Conservation (phyloP, 2,113 vertebrate species). For the Ursus arctos region DNA sequence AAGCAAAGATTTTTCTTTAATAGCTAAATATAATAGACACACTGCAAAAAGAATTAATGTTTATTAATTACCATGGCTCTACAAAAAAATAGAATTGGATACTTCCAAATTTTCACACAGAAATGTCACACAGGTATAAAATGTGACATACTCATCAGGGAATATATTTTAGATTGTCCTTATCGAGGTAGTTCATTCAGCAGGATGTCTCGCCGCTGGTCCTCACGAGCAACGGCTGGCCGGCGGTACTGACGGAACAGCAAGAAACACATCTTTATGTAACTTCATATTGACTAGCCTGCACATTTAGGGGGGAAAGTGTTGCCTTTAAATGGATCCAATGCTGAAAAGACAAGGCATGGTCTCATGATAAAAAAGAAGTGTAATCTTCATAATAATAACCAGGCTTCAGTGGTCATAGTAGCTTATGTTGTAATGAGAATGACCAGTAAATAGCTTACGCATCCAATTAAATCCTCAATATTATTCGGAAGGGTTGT, state of each 20-base stretch:
- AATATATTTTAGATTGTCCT: constrained; percentile 14
- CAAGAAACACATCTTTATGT: background rate
- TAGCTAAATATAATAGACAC: background rate
- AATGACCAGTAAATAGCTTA: background rate
- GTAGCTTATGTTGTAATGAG: background rate
- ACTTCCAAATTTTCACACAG: background rate
- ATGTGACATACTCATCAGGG: background rate
- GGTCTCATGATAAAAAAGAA: background rate
- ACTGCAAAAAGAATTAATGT: background rate
- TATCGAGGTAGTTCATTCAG: background rate
- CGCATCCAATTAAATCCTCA: background rate
- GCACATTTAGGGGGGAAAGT: background rate
- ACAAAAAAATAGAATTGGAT: background rate
- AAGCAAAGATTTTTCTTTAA: background rate
- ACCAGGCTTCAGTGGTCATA: background rate
- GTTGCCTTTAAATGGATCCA: background rate
- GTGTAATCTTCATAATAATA: background rate
- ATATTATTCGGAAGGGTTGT: background rate
- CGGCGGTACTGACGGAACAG: background rate
- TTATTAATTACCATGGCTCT: background rate
- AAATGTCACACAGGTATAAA: background rate
- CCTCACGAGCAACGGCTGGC: background rate
- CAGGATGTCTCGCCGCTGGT: background rate
- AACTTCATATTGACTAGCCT: background rate
- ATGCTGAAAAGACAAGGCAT: background rate